These are phyloP conservation scores for Eupithecia pulchellata DNA, from an alignment of 2,888 invertebrate species.

Conservation along the genomic window DNA sequence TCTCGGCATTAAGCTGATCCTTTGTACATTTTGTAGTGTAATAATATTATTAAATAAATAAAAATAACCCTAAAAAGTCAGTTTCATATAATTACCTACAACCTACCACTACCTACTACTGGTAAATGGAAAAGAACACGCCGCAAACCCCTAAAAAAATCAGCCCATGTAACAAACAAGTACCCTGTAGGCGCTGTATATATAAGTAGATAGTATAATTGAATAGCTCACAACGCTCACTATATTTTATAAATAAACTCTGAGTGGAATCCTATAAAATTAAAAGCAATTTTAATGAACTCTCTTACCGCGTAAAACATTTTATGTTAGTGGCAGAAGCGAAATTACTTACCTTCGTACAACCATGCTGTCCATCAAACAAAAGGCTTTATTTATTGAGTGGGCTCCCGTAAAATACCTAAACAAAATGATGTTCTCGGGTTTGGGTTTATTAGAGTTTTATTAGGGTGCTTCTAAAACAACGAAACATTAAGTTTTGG, in stretches of 20 bases:
- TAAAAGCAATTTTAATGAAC: slow-evolving; percentile 68
- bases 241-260: slow-evolving; percentile 46
- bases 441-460: slow-evolving; percentile 1
- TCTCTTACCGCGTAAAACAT: slow-evolving; percentile 46
- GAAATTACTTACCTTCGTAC: not conserved
- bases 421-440: slow-evolving; percentile 11
- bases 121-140: too few relatives aligned
- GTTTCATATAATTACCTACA: too few relatives aligned
- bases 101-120: too few relatives aligned
- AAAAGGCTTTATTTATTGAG: slow-evolving; percentile 4
- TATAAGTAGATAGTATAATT: too few relatives aligned
- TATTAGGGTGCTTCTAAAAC: not conserved
- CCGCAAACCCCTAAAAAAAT: too few relatives aligned
- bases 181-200: too few relatives aligned
- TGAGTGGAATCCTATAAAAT: slow-evolving; percentile 57
- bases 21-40: too few relatives aligned
- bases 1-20: too few relatives aligned
- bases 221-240: not conserved
- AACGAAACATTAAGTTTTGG: not conserved
- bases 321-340: slow-evolving; percentile 36
- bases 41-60: too few relatives aligned
- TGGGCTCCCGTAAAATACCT: not conserved
- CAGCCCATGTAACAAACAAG: not conserved
- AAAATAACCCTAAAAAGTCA: too few relatives aligned
- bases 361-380: slow-evolving; percentile 5